These are phyloP conservation scores for Dolichallabes microphthalmus DNA, from an alignment of 2,113 vertebrate genomes.

Conservation along the genomic window DNA sequence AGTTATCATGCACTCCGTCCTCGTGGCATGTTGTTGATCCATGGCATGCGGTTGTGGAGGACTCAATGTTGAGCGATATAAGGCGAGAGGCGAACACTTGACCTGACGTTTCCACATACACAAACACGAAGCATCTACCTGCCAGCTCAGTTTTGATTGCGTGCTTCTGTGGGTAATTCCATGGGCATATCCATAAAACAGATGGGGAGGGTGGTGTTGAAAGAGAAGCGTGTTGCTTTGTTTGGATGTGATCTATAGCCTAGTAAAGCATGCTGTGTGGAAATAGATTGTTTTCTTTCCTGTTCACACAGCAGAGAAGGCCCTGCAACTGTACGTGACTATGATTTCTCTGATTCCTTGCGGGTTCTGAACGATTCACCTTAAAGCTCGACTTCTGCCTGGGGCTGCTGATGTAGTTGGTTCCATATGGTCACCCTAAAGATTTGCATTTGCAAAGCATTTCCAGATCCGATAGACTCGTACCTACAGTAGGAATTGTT, in stretches of 20 bases:
- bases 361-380: neutral
- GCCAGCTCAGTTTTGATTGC: conserved; percentile 40
- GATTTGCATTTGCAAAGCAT: neutral
- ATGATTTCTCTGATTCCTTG: neutral
- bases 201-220: conserved; percentile 33
- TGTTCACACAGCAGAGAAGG: neutral
- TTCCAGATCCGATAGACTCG: neutral
- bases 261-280: conserved; percentile 17
- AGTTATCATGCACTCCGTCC: conserved; percentile 20
- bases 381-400: neutral
- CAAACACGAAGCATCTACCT: conserved; percentile 43
- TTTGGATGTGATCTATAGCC: conserved; percentile 25
- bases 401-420: neutral
- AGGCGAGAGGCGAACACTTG: conserved; percentile 39
- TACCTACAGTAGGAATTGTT: neutral
- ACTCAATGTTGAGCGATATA: conserved; percentile 40
- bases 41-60: conserved; percentile 35
- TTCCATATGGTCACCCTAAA: neutral
- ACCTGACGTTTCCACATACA: conserved; percentile 57
- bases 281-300: conserved; percentile 12
- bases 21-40: conserved; percentile 48
- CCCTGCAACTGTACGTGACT: conserved; percentile 1
- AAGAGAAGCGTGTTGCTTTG: conserved; percentile 24
- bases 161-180: conserved; percentile 31
- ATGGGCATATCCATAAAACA: conserved; percentile 39